Percentiles rank a stretch among this genome's conserved stretches.
Conservation (phyloP, 2,888 invertebrate genomes). For the Pemphredon lugubris region DNA sequence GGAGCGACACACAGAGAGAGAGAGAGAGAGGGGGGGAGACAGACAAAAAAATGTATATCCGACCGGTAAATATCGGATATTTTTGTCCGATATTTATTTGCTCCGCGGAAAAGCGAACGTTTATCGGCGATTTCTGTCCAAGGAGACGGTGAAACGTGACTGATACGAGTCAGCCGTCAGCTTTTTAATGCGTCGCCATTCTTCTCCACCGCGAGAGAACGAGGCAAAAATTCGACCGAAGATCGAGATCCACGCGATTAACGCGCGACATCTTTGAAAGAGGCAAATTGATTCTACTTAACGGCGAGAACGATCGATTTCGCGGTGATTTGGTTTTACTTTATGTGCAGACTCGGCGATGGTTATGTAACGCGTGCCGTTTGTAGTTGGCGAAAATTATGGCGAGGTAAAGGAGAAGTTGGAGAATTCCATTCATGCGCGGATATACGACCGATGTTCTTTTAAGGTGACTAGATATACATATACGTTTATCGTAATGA, state of each 20-base stretch:
- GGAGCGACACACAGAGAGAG: too few relatives aligned
- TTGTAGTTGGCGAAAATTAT: slow-evolving; percentile 26
- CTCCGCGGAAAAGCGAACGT: slow-evolving; percentile 4
- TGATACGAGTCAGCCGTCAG: not conserved
- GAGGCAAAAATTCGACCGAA: too few relatives aligned
- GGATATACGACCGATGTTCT: not conserved
- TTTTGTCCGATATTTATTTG: slow-evolving; percentile 25
- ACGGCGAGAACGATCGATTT: slow-evolving; percentile 39
- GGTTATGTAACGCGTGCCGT: slow-evolving; percentile 36
- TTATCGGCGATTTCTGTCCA: slow-evolving; percentile 2
- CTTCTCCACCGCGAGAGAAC: not conserved
- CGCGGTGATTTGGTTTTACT: slow-evolving; percentile 37
- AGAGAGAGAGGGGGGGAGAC: too few relatives aligned
- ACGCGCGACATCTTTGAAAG: too few relatives aligned
- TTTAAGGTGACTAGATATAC: not conserved
- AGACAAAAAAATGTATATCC: slow-evolving; percentile 18
- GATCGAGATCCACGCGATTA: too few relatives aligned
- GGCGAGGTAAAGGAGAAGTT: not conserved
- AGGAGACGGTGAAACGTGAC: slow-evolving; percentile 20
- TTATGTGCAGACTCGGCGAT: slow-evolving; percentile 33
- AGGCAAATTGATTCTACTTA: slow-evolving; percentile 33
- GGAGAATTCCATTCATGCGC: not conserved
- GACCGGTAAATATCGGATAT: slow-evolving; percentile 18
- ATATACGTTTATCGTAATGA: too few relatives aligned
- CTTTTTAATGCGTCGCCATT: not conserved